Conservation (phyloP, 2,113 vertebrate species). For the Macquaria australasica region DNA sequence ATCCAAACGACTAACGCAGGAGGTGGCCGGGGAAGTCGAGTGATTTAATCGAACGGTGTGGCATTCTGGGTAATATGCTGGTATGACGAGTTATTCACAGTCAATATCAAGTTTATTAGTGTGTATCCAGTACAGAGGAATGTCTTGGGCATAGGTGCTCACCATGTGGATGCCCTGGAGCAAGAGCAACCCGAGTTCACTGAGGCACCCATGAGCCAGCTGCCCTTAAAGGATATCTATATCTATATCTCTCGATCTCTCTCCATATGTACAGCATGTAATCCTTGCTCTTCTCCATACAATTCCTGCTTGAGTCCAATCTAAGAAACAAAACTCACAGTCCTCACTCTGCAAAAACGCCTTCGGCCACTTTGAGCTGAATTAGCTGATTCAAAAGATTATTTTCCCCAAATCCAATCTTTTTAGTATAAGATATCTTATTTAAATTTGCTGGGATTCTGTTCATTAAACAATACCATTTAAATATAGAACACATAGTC, state of each 20-base stretch:
- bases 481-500: background rate
- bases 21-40: background rate
- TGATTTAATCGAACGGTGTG: slow-evolving; percentile 28
- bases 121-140: background rate
- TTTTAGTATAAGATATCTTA: background rate
- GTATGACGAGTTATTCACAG: background rate
- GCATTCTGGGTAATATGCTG: slow-evolving; percentile 17
- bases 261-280: background rate
- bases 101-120: slow-evolving; percentile 5
- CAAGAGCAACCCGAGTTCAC: background rate
- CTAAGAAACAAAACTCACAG: background rate
- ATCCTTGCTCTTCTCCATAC: background rate
- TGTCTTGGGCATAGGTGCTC: background rate
- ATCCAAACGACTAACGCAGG: slow-evolving; percentile 24
- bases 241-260: too few relatives aligned
- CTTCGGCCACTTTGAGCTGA: background rate
- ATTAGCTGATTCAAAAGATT: background rate
- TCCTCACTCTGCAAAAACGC: background rate
- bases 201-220: background rate
- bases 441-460: background rate
- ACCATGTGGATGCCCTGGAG: background rate
- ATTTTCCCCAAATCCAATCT: background rate
- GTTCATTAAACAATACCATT: background rate
- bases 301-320: background rate
- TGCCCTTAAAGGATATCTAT: background rate